Evolutionary conservation across 2,888 invertebrate genomes (phyloP), one percentile per base, ranked within the genome.

Genomic region (Thera obeliscata): DNA sequence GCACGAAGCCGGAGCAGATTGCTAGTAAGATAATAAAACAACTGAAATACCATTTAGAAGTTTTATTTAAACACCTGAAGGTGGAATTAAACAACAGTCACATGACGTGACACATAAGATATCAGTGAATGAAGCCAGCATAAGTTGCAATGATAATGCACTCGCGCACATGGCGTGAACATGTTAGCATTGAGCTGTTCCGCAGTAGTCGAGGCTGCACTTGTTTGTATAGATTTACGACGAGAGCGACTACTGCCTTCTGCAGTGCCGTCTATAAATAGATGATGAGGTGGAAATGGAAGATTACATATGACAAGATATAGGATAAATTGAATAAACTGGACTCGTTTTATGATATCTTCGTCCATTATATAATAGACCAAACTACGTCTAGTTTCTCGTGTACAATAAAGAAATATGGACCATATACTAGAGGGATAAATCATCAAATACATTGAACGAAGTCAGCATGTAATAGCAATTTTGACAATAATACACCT

Each of bases 121-220:
- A 46, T 46, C 43, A 46, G 8, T 46, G 5, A 49, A 41, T 38
- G 11, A 62, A 22, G 2, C 62, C 48, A 54, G 41, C 50, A 46
- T 49, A 56, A 59, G 9, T 63, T 43, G 38, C 49, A 59, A 52
- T 49, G 62, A 6, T 49, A 58, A 66, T 50, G 62, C 55, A 35
- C 12, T 36, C 41, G 66, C 62, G 50, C 66, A 50, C 38, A 62
- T 56, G 56, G 8, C 61, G 43, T 43, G 41, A 3, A 41, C 60
- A 49, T 56, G 60, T 65, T 59, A 43, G 58, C 67, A 63, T 67
- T 67, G 62, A 62, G 55, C 43, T 67, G 62, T 59, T 49, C 41
- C 12, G 49, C 9, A 9, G 7, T 33, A 43, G 36, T n/a, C 59
- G 59, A 67, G 62, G 62, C 56, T 58, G 58, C 57, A 52, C 66